phyloP scores from a whole-genome alignment of 2,888 invertebrate species.

The Ferdinandea cuprea region DNA sequence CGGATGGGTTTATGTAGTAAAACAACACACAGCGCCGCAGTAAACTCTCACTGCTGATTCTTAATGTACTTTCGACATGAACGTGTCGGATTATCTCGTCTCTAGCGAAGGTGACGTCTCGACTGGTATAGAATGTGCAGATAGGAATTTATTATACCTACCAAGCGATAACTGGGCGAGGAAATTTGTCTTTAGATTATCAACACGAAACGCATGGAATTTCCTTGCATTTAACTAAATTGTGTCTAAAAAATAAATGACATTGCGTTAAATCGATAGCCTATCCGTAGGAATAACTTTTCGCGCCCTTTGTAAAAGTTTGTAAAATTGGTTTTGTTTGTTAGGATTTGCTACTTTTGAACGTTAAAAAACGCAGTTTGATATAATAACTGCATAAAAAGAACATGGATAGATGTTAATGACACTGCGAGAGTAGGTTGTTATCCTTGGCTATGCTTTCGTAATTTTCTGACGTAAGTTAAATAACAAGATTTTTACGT shows the following conservation, averaged over 20 bases:
- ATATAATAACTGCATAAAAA: not conserved
- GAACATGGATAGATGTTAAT: not conserved
- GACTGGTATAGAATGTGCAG: not conserved
- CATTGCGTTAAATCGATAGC: too few relatives aligned
- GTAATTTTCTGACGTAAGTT: conserved; percentile 6
- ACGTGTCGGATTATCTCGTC: conserved; percentile 29
- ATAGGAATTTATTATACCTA: conserved; percentile 45
- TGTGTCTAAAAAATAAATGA: too few relatives aligned
- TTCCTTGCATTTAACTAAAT: conserved; percentile 4
- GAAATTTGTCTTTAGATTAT: conserved; percentile 36
- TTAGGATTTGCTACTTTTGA: too few relatives aligned
- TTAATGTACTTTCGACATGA: conserved; percentile 67
- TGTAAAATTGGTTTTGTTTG: too few relatives aligned
- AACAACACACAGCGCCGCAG: conserved; percentile 19
- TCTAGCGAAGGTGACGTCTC: conserved; percentile 18
- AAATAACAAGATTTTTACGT: not conserved
- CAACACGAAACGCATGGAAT: conserved; percentile 46
- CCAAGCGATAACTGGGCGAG: conserved; percentile 17
- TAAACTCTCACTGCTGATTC: conserved; percentile 27
- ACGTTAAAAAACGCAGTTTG: too few relatives aligned
- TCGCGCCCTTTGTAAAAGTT: too few relatives aligned
- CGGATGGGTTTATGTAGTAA: conserved; percentile 9
- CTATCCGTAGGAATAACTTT: too few relatives aligned
- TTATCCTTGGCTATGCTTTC: not conserved
- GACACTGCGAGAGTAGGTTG: not conserved